Conservation (phyloP, 1,140 invertebrate genomes). For the Glomeris maerens region DNA sequence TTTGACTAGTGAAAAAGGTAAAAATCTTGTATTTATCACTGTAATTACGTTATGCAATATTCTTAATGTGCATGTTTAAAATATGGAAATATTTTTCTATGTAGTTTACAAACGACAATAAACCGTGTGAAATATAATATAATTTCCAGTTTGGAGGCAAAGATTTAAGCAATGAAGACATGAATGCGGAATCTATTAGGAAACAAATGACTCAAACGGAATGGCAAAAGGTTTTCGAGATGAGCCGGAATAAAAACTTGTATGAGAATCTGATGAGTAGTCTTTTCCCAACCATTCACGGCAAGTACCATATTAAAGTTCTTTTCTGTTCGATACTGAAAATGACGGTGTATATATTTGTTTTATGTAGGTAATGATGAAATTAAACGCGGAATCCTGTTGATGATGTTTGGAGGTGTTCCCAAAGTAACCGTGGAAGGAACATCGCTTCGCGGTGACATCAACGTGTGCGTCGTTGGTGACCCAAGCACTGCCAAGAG, state of each 20-base stretch:
- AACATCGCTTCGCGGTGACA: conserved; percentile 74
- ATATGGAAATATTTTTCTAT: too few species aligned
- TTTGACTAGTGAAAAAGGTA: too few species aligned
- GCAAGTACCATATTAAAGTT: too few species aligned
- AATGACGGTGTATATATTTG: not conserved
- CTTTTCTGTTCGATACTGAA: not conserved
- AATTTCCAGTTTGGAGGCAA: conserved; percentile 35
- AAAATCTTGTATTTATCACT: too few species aligned
- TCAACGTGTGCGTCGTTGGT: conserved; percentile 96
- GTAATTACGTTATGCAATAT: too few species aligned
- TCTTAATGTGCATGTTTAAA: too few species aligned
- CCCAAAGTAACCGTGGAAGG: conserved; percentile 86
- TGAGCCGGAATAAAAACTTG: conserved; percentile 85
- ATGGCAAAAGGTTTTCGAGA: conserved; percentile 92
- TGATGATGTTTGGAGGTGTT: conserved; percentile 97
- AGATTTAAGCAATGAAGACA: conserved; percentile 47
- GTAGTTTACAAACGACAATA: not conserved
- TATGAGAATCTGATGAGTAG: conserved; percentile 83
- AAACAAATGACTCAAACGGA: conserved; percentile 89
- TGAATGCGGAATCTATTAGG: conserved; percentile 79
- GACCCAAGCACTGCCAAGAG: conserved; percentile 98
- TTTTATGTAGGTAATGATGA: conserved; percentile 65
- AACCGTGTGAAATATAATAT: not conserved
- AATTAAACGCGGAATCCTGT: conserved; percentile 81
- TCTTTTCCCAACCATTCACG: conserved; percentile 94